phyloP scores from a whole-genome alignment of 1,140 invertebrate genomes.

The Octopus bimaculoides region DNA sequence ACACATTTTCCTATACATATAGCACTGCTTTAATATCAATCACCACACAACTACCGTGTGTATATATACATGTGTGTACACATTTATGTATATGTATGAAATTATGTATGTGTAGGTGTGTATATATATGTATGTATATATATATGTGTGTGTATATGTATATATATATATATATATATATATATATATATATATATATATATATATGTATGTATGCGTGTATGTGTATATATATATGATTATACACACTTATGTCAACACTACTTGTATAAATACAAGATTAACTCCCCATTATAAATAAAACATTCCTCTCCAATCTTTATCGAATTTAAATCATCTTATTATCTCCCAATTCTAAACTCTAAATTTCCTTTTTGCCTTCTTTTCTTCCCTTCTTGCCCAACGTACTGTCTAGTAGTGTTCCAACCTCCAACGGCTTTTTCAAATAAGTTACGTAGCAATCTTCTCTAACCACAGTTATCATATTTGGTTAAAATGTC shows the following conservation, averaged over 20 bases:
- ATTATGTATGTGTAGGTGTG: background rate
- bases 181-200: background rate
- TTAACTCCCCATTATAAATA: background rate
- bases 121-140: background rate
- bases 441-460: too few relatives aligned
- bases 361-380: background rate
- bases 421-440: too few relatives aligned
- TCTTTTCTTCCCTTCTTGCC: background rate
- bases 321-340: background rate
- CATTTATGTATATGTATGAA: too few relatives aligned
- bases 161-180: constrained; percentile 2
- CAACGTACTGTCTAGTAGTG: background rate
- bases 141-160: background rate
- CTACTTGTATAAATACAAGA: background rate
- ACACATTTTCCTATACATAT: too few relatives aligned
- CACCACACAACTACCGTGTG: too few relatives aligned
- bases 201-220: too few relatives aligned
- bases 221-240: background rate
- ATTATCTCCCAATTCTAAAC: background rate
- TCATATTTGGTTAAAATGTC: too few relatives aligned
- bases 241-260: background rate
- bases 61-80: too few relatives aligned
- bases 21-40: too few relatives aligned
- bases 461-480: too few relatives aligned
- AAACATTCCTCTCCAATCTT: background rate